Evolutionary conservation across 1,140 invertebrate genomes (phyloP).

Genomic region (Gonatopus flavifemur): DNA sequence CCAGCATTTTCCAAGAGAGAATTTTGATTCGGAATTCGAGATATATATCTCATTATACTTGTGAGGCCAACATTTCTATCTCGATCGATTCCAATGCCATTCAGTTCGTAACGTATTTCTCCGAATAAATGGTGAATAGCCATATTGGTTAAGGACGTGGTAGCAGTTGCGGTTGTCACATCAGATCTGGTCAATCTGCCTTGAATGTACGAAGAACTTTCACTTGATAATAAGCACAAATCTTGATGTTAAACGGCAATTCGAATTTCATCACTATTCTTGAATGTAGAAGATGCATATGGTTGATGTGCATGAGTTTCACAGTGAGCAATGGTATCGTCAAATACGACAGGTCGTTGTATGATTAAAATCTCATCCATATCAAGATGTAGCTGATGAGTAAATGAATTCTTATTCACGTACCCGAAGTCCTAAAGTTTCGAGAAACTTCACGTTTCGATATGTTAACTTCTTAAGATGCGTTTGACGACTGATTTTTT

Average conservation of each 20-base stretch:
- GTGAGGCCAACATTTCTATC: constrained; percentile 10
- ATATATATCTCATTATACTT: constrained; percentile 3
- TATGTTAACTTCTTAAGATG: constrained; percentile 17
- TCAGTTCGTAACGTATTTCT: constrained; percentile 54
- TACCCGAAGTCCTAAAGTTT: constrained; percentile 18
- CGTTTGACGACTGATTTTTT: constrained; percentile 31
- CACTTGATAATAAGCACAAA: constrained; percentile 36
- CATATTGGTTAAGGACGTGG: too few species aligned
- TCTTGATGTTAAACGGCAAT: constrained; percentile 48
- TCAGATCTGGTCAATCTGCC: constrained; percentile 29
- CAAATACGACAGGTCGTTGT: constrained; percentile 4
- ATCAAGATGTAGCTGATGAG: too few species aligned
- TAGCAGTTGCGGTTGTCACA: constrained; percentile 48
- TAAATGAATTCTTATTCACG: too few species aligned
- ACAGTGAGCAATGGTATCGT: constrained; percentile 38
- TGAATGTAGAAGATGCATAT: constrained; percentile 37
- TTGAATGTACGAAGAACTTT: constrained; percentile 40
- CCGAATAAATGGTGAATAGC: constrained; percentile 52
- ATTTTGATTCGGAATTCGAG: not conserved
- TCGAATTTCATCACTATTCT: constrained; percentile 44
- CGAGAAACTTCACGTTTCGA: constrained; percentile 20
- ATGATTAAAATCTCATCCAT: constrained; percentile 26
- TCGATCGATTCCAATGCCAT: constrained; percentile 36
- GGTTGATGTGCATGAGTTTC: constrained; percentile 43
- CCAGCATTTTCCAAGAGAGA: not conserved